phyloP scores from a whole-genome alignment of 2,113 vertebrate species.

The Casuarius casuarius region DNA sequence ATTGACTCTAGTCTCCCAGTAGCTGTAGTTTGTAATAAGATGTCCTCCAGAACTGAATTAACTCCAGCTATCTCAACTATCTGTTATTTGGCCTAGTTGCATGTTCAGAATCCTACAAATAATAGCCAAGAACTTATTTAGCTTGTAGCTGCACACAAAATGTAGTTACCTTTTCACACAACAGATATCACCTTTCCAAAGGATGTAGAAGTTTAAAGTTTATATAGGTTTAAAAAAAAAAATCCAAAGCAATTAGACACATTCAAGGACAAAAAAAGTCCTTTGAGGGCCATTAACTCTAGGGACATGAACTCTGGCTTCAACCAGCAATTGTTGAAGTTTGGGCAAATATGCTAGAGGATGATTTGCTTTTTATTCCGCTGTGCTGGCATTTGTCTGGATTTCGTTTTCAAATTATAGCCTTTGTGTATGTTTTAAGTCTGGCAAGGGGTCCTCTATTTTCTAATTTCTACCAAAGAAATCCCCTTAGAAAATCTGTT shows the following conservation, averaged over 20 bases:
- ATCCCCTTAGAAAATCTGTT: neutral
- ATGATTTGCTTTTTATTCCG: neutral
- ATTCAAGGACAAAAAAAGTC: neutral
- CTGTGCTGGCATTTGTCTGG: neutral
- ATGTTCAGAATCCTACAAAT: neutral
- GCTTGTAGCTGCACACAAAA: neutral
- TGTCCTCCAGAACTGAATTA: neutral
- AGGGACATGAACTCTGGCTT: neutral
- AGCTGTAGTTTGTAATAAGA: neutral
- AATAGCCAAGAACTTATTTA: neutral
- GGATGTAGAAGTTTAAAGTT: neutral
- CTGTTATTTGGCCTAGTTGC: neutral
- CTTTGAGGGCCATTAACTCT: neutral
- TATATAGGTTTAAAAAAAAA: neutral
- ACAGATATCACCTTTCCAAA: neutral
- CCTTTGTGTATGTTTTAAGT: neutral
- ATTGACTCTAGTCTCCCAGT: neutral
- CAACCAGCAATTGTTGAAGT: neutral
- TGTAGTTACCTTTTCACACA: neutral
- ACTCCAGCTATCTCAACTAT: neutral
- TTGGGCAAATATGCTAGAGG: neutral
- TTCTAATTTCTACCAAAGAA: neutral
- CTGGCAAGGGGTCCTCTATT: neutral
- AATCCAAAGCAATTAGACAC: neutral
- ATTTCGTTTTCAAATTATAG: neutral